Conservation (phyloP, 2,888 invertebrate genomes). For the Apamea monoglypha region DNA sequence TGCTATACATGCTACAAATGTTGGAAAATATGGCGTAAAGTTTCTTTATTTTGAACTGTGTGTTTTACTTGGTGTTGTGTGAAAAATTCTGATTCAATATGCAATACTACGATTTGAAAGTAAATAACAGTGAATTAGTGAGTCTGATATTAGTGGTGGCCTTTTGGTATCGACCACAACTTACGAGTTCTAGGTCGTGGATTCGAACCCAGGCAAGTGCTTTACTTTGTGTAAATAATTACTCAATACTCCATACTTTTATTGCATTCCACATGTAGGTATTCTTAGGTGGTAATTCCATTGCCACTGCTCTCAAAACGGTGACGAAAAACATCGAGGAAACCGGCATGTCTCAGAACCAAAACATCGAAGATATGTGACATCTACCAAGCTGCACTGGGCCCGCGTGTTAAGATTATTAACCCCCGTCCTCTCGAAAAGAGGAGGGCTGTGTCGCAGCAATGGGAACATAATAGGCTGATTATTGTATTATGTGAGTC, state of each 20-base stretch:
- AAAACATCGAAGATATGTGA: not conserved
- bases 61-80: not conserved
- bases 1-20: not conserved
- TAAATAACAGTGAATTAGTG: not conserved
- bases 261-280: too few relatives aligned
- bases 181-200: not conserved
- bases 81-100: not conserved
- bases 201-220: not conserved
- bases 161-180: not conserved
- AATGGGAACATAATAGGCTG: not conserved
- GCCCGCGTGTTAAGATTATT: not conserved
- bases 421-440: not conserved
- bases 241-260: too few relatives aligned
- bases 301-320: not conserved
- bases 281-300: not conserved
- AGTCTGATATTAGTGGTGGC: not conserved
- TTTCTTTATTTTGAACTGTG: slow-evolving; percentile 17
- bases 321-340: not conserved
- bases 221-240: not conserved
- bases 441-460: not conserved
- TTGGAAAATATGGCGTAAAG: not conserved
- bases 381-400: not conserved
- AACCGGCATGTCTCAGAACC: not conserved
- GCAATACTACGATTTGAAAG: not conserved
- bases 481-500: too few relatives aligned